Base-by-base conservation (phyloP, 2,888 invertebrate species). In the Melieria omissa region DNA sequence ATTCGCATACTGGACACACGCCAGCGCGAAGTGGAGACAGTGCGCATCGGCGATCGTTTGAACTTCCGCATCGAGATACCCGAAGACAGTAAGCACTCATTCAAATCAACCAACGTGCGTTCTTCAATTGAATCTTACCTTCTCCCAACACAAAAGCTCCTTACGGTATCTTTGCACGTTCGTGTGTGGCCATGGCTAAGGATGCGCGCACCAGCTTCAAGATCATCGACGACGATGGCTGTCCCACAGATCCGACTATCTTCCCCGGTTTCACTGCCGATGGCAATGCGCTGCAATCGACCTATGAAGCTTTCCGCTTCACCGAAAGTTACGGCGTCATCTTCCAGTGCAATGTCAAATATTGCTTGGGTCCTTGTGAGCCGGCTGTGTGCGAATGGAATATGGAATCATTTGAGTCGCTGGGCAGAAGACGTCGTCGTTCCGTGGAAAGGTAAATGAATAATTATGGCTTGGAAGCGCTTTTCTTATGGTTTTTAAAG, bases 261-360 rank as follows among this genome's bases (percentile, higher is more conserved):
- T 97, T 97, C 91, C 97, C 97, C 4, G 94, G 94, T 29, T 97
- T 97, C 87, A 92, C 91, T 65, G 95, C 95, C 60, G 96, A 96
- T 81, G 96, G 95, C 72, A 95, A 95, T 86, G 96, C 96, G 0
- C 88, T 96, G 73, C 95, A 97, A 82, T 95, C 96, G 0, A 91
- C 95, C 72, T 97, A 97, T 84, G 97, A 97, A 88, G 97, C 97
- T 0, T 97, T 97, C 90, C 91, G 97, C 84, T 97, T 97, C 86
- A 97, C 97, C 0, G 97, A 97, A 86, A 97, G 96, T 10, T 97
- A 97, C 81, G 97, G 97, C 65, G 97, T 97, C 74, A 97, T 97
- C 86, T 97, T 97, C 92, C 97, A 97, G 86, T 97, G 97, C 87
- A 97, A 97, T 87, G 97, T 97, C 80, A 97, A 97, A 85, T 97